phyloP scores from a whole-genome alignment of 2,888 invertebrate genomes.

The Yponomeuta sedellus region DNA sequence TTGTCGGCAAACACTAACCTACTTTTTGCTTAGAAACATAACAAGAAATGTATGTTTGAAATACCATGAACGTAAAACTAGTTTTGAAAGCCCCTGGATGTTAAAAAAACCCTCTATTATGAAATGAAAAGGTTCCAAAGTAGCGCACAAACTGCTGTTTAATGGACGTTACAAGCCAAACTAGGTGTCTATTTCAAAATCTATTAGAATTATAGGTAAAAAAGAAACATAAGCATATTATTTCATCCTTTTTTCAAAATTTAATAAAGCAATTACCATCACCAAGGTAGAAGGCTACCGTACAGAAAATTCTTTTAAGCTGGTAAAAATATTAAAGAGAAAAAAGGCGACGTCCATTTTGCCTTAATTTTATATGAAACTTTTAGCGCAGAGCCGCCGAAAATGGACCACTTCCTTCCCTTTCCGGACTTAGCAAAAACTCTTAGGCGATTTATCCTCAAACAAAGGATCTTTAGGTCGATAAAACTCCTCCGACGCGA shows the following conservation, averaged over 20 bases:
- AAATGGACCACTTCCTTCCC: conserved; percentile 22
- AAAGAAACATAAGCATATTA: no score
- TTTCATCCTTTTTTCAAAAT: neutral
- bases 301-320: neutral
- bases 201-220: no score
- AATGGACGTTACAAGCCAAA: no score
- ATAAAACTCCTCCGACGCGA: conserved; percentile 51
- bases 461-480: conserved; percentile 55
- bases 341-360: neutral
- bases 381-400: conserved; percentile 19
- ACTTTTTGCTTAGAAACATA: neutral
- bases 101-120: no score
- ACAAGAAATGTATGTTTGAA: no score
- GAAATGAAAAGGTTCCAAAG: no score
- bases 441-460: conserved; percentile 32
- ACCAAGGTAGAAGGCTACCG: neutral
- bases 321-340: neutral
- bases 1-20: neutral
- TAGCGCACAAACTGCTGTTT: no score
- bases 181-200: no score
- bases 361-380: neutral
- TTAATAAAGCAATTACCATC: neutral
- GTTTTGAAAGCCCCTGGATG: no score
- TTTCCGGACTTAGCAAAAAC: conserved; percentile 25
- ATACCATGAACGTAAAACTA: no score